Evolutionary conservation across 2,888 invertebrate genomes (phyloP).

Genomic region (Brachynemurus nebulosus): DNA sequence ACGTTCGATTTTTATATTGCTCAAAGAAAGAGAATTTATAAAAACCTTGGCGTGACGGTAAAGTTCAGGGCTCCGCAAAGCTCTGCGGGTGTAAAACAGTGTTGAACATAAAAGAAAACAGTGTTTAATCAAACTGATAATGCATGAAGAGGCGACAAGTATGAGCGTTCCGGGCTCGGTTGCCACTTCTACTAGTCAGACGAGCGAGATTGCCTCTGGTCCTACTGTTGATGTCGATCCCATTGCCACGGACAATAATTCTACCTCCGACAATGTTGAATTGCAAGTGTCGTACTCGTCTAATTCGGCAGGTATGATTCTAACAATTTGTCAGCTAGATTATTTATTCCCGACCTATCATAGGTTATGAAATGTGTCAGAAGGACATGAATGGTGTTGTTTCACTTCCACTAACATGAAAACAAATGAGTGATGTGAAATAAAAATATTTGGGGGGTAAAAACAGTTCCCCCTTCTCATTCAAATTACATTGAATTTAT

Average conservation of each 20-base stretch:
- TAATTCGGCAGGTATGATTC: slow-evolving; percentile 40
- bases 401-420: not conserved
- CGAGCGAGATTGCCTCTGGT: slow-evolving; percentile 28
- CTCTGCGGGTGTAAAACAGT: slow-evolving; percentile 32
- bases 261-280: slow-evolving; percentile 40
- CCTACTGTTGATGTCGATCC: slow-evolving; percentile 36
- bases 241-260: slow-evolving; percentile 34
- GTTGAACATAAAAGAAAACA: slow-evolving; percentile 30
- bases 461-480: not conserved
- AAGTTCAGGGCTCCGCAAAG: slow-evolving; percentile 33
- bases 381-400: slow-evolving; percentile 7
- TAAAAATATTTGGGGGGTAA: not conserved
- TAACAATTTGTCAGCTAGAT: not conserved
- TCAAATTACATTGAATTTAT: not conserved
- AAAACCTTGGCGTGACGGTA: slow-evolving; percentile 33
- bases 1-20: slow-evolving; percentile 43
- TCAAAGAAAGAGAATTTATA: slow-evolving; percentile 34
- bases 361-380: slow-evolving; percentile 10
- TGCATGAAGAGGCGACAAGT: slow-evolving; percentile 58
- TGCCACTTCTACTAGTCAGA: slow-evolving; percentile 46
- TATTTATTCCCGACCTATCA: slow-evolving; percentile 4
- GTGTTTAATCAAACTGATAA: slow-evolving; percentile 32
- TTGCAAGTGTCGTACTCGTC: slow-evolving; percentile 48
- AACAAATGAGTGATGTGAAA: not conserved
- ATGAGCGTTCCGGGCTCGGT: slow-evolving; percentile 50